Evolutionary conservation across 2,113 vertebrate species (phyloP).

Genomic region (Delphinapterus leucas): DNA sequence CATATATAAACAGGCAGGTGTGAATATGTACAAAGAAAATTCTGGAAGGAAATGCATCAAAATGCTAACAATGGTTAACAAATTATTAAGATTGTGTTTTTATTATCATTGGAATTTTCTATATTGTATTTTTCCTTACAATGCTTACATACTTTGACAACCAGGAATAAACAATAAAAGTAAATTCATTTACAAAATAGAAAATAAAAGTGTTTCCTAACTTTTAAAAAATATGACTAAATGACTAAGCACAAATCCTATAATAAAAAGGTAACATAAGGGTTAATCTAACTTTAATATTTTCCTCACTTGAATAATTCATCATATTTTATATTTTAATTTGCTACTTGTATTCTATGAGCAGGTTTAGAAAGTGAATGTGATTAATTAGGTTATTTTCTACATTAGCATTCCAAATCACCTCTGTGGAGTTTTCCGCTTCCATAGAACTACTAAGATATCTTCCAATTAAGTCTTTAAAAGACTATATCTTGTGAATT

Average conservation of each 20-base stretch:
- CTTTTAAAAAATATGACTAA: not conserved
- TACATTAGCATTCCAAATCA: constrained; percentile 34
- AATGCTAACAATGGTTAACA: not conserved
- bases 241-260: constrained; percentile 36
- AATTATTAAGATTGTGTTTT: constrained; percentile 15
- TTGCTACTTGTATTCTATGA: constrained; percentile 14
- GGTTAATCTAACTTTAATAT: constrained; percentile 14
- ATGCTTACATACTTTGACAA: not conserved
- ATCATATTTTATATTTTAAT: constrained; percentile 31
- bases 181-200: constrained; percentile 38
- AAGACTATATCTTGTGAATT: not conserved
- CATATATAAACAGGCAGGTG: not conserved
- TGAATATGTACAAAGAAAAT: constrained; percentile 14
- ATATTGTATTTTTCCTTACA: not conserved
- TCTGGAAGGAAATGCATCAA: constrained; percentile 38
- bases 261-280: constrained; percentile 29
- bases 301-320: constrained; percentile 14
- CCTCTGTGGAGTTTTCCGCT: constrained; percentile 19
- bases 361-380: constrained; percentile 3
- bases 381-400: constrained; percentile 30
- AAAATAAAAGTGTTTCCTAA: constrained; percentile 31
- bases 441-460: constrained; percentile 31
- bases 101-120: not conserved
- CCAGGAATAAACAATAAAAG: constrained; percentile 4
- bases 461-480: constrained; percentile 32